Base-by-base conservation (phyloP, 2,113 vertebrate genomes). In the Notechis scutatus region DNA sequence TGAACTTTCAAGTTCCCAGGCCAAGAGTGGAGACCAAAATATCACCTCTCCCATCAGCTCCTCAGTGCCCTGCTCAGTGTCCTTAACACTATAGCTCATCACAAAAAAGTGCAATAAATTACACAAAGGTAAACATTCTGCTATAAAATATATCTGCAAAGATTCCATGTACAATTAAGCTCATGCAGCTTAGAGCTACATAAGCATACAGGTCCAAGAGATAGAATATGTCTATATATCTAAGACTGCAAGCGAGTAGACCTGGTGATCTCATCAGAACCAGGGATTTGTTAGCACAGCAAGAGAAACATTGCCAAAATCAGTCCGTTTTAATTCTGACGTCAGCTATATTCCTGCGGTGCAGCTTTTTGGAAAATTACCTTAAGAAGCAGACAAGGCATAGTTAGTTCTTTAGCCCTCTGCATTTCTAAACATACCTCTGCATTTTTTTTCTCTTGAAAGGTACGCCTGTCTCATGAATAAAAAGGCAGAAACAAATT, bases 391-490 rank as follows among this genome's bases (percentile, higher is more conserved):
- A 7, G 10, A 94, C 90, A 89, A 85, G 50, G 64, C 89, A 24
- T 94, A 93, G 91, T 95, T 96, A 96, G 97, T 92, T 94, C 91
- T 59, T 50, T 11, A 95, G 95, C 95, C 96, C 94, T 95, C 42
- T 93, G 94, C 90, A 64, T 94, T 96, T 95, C 95, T 94, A 94
- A 93, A 96, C 88, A 87, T 96, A 97, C 97, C 96, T 97, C 96
- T 96, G 96, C 97, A 90, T 0, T 95, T 95, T 95, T 94, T 93
- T 57, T 23, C 88, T 92, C 87, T 81, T 98, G 97, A 98, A 98
- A 98, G 95, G 92, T 54, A 64, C 88, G 92, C 92, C 93, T 98
- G 97, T 98, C 61, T 96, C 93, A 69, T 94, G 93, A 96, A 0
- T 0, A 85, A 61, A 81, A 87, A 64, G 91, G 92, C 92, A 94